A percentile compares a stretch with the other conserved stretches of the same genome.
Evolutionary conservation across 2,113 vertebrate genomes (phyloP).

Genomic region (Pao palembangensis): DNA sequence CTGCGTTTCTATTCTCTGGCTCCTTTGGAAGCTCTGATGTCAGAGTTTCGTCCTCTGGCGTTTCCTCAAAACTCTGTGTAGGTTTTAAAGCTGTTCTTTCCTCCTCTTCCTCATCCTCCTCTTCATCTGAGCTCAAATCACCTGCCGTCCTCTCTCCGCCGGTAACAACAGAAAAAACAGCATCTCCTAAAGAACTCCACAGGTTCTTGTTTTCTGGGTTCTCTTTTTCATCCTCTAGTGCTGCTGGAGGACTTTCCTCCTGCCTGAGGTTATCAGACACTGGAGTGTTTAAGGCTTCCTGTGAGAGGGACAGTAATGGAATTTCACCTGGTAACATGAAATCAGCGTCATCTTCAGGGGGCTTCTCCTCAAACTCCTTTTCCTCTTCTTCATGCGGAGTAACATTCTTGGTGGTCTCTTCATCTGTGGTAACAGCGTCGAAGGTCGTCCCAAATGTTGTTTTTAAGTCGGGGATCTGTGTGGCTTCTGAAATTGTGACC

Average conservation of each 20-base stretch:
- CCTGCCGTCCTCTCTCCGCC: conserved; percentile 47
- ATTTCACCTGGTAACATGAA: conserved; percentile 49
- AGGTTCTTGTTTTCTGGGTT: conserved; percentile 40
- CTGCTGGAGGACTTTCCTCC: conserved; percentile 37
- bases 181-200: conserved; percentile 63
- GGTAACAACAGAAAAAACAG: conserved; percentile 68
- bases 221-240: conserved; percentile 41
- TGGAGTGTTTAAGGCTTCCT: conserved; percentile 21
- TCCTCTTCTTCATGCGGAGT: conserved; percentile 77
- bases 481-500: conserved; percentile 66
- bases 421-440: conserved; percentile 82
- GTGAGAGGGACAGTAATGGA: conserved; percentile 71
- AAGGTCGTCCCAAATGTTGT: conserved; percentile 83
- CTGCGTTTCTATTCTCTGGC: conserved; percentile 21
- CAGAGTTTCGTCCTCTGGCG: neutral
- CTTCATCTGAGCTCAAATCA: conserved; percentile 34
- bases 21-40: conserved; percentile 18
- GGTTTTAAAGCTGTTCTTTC: conserved; percentile 28
- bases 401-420: conserved; percentile 80
- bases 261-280: conserved; percentile 17
- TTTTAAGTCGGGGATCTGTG: conserved; percentile 72
- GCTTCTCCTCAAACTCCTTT: conserved; percentile 47
- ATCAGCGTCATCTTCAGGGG: conserved; percentile 25
- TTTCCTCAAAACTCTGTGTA: conserved; percentile 21
- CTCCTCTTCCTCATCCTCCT: conserved; percentile 51